phyloP scores from a whole-genome alignment of 2,888 invertebrate species.

The Actias luna region DNA sequence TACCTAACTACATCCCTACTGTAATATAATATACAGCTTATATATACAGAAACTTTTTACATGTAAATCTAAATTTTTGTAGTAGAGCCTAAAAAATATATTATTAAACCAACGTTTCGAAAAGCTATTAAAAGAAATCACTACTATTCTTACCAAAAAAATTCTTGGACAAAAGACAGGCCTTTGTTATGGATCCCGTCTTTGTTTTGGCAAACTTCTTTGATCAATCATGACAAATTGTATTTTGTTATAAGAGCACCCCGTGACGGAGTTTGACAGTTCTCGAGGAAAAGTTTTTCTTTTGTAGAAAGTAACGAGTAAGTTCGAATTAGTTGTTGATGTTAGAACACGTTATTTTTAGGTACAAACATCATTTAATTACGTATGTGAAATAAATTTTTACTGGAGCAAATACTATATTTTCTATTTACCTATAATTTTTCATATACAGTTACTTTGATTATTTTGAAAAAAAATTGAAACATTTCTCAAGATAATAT shows the following conservation, averaged over 20 bases:
- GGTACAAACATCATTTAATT: conserved; percentile 16
- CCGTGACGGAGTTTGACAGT: conserved; percentile 68
- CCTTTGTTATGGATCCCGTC: conserved; percentile 52
- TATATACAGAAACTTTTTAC: too few species aligned
- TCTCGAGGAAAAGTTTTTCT: conserved; percentile 56
- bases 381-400: neutral
- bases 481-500: too few species aligned
- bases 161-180: conserved; percentile 47
- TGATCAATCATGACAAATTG: conserved; percentile 80
- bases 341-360: conserved; percentile 34
- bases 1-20: too few species aligned
- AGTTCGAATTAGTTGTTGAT: conserved; percentile 58
- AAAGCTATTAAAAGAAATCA: neutral
- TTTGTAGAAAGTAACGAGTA: conserved; percentile 51
- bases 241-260: conserved; percentile 68
- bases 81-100: too few species aligned
- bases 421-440: neutral
- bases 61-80: too few species aligned
- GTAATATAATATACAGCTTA: too few species aligned
- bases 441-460: neutral
- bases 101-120: neutral
- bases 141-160: conserved; percentile 23
- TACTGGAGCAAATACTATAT: neutral
- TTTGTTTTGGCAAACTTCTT: conserved; percentile 67
- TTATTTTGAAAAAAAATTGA: neutral